Conservation (phyloP, 1,140 invertebrate species). For the Neotoxoptera formosana region DNA sequence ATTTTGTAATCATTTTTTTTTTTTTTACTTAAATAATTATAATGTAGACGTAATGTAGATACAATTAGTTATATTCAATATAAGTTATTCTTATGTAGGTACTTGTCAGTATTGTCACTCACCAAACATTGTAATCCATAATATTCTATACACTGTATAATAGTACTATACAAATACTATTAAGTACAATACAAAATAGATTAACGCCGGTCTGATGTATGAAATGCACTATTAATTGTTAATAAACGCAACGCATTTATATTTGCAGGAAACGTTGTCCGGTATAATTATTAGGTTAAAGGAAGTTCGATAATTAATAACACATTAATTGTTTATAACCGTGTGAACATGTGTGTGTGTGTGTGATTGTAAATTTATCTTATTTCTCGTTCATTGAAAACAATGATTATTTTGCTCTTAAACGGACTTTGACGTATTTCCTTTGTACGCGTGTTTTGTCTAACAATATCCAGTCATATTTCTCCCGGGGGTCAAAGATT, state of each 20-base stretch:
- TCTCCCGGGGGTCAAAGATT: neutral
- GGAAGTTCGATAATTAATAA: slow-evolving; percentile 39
- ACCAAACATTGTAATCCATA: neutral
- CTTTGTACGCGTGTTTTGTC: neutral
- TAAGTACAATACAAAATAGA: slow-evolving; percentile 23
- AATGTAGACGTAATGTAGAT: too few species aligned
- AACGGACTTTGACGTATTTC: neutral
- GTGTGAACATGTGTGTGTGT: neutral
- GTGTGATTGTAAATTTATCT: slow-evolving; percentile 7
- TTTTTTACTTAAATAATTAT: too few species aligned
- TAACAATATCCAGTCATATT: neutral
- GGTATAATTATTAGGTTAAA: slow-evolving; percentile 35
- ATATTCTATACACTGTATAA: neutral
- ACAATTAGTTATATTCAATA: neutral
- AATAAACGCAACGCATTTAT: neutral
- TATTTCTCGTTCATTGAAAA: slow-evolving; percentile 15
- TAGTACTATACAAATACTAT: neutral
- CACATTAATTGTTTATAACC: slow-evolving; percentile 28
- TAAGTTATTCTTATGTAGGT: neutral
- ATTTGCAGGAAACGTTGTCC: neutral
- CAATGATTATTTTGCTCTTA: neutral
- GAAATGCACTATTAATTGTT: neutral
- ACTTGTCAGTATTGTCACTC: neutral
- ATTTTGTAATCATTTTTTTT: too few species aligned
- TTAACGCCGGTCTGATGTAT: neutral